Evolutionary conservation across 2,797 vertebrate species (phyloP).

Genomic region (Siniperca undulata): DNA sequence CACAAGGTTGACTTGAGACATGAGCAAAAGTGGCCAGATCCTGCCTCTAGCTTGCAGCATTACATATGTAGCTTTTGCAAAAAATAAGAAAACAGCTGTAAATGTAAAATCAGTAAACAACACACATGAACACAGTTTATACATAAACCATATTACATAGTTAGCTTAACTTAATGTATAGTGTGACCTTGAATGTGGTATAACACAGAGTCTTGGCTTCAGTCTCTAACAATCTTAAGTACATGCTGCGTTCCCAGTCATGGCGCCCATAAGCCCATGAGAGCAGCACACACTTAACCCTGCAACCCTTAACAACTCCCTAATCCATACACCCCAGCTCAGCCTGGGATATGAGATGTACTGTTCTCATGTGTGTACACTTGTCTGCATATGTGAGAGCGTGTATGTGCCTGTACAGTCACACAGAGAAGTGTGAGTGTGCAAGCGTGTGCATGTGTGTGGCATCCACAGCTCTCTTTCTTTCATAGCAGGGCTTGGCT

Average conservation of each 20-base stretch:
- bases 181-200: conserved; percentile 56
- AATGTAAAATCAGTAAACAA: conserved; percentile 20
- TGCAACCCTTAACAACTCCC: conserved; percentile 51
- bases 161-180: conserved; percentile 44
- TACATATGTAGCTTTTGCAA: background rate
- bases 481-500: conserved; percentile 52
- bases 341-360: conserved; percentile 55
- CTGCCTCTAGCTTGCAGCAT: background rate
- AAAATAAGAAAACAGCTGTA: background rate
- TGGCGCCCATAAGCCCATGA: conserved; percentile 67
- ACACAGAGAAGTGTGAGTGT: conserved; percentile 22
- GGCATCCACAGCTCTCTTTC: conserved; percentile 33
- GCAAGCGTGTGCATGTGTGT: conserved; percentile 25
- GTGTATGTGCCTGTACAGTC: conserved; percentile 24
- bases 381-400: conserved; percentile 13
- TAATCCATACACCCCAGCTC: conserved; percentile 51
- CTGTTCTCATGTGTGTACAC: conserved; percentile 35
- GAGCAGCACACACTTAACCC: conserved; percentile 66
- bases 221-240: conserved; percentile 58
- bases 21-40: conserved; percentile 15
- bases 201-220: conserved; percentile 46
- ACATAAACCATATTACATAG: conserved; percentile 35
- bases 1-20: conserved; percentile 13
- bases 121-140: conserved; percentile 31
- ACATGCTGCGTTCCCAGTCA: conserved; percentile 61